These are phyloP conservation scores for Drosophila triauraria DNA, from an alignment of 1,140 invertebrate genomes.

Conservation along the genomic window DNA sequence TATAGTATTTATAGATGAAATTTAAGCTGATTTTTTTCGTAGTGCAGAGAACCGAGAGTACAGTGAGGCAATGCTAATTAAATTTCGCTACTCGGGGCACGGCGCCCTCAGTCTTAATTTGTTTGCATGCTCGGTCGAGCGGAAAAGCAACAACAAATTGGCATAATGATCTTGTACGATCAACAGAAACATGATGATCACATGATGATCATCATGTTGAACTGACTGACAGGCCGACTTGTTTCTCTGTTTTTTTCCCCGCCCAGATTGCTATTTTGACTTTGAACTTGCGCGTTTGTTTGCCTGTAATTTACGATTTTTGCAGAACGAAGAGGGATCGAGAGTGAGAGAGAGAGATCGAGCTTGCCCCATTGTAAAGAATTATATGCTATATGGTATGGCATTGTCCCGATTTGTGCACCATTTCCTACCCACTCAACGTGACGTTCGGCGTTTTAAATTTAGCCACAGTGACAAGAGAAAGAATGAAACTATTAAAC, in stretches of 20 bases:
- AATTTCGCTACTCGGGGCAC: slow-evolving; percentile 59
- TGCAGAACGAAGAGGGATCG: slow-evolving; percentile 33
- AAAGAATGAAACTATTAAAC: slow-evolving; percentile 36
- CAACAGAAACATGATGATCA: slow-evolving; percentile 30
- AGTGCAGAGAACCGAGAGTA: slow-evolving; percentile 14
- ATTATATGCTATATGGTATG: slow-evolving; percentile 24
- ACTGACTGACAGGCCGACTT: slow-evolving; percentile 40
- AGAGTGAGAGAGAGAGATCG: slow-evolving; percentile 4
- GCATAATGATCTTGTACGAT: slow-evolving; percentile 68
- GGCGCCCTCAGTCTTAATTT: slow-evolving; percentile 73
- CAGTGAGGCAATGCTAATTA: slow-evolving; percentile 70
- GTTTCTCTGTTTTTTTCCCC: slow-evolving; percentile 2
- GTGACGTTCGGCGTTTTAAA: slow-evolving; percentile 68
- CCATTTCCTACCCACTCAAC: slow-evolving; percentile 66
- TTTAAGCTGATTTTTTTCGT: slow-evolving; percentile 5
- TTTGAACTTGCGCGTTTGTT: slow-evolving; percentile 69
- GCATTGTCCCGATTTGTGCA: slow-evolving; percentile 44
- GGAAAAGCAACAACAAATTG: slow-evolving; percentile 74
- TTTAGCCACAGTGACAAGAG: slow-evolving; percentile 69
- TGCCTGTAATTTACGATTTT: slow-evolving; percentile 61
- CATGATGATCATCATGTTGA: slow-evolving; percentile 33
- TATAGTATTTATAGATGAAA: not conserved
- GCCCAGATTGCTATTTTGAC: slow-evolving; percentile 51
- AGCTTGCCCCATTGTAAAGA: slow-evolving; percentile 29
- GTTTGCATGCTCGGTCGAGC: slow-evolving; percentile 78